phyloP scores from a whole-genome alignment of 2,797 vertebrate genomes.

The Synaphobranchus kaupii region DNA sequence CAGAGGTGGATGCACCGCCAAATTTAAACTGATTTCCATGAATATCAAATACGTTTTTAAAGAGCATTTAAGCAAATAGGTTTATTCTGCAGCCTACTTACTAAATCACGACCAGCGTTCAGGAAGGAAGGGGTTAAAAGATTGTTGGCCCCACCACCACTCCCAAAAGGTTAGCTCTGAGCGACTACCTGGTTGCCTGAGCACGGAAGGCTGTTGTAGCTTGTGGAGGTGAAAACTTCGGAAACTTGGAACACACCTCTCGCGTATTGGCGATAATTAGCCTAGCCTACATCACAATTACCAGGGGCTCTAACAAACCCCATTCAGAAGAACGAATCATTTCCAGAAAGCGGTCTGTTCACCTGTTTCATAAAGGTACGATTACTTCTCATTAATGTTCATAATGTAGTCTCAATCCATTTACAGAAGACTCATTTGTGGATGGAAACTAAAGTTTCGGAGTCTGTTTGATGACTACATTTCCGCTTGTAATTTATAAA shows the following conservation, averaged over 20 bases:
- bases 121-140: slow-evolving; percentile 47
- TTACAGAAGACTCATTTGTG: neutral
- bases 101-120: slow-evolving; percentile 1
- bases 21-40: neutral
- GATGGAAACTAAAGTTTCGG: neutral
- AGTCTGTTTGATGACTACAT: neutral
- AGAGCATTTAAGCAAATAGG: slow-evolving; percentile 55
- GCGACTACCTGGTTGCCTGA: slow-evolving; percentile 60
- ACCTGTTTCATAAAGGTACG: slow-evolving; percentile 1
- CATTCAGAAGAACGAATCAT: neutral
- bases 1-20: neutral
- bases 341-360: neutral
- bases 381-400: neutral
- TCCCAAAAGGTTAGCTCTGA: slow-evolving; percentile 58
- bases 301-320: neutral
- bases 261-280: neutral
- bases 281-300: neutral
- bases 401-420: neutral
- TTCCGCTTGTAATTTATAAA: neutral
- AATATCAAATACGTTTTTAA: neutral
- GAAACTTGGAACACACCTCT: slow-evolving; percentile 7
- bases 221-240: neutral
- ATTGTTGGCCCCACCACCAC: slow-evolving; percentile 51
- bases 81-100: slow-evolving; percentile 46
- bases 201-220: slow-evolving; percentile 27